phyloP scores from a whole-genome alignment of 2,113 vertebrate species.

The Tauraco erythrolophus region DNA sequence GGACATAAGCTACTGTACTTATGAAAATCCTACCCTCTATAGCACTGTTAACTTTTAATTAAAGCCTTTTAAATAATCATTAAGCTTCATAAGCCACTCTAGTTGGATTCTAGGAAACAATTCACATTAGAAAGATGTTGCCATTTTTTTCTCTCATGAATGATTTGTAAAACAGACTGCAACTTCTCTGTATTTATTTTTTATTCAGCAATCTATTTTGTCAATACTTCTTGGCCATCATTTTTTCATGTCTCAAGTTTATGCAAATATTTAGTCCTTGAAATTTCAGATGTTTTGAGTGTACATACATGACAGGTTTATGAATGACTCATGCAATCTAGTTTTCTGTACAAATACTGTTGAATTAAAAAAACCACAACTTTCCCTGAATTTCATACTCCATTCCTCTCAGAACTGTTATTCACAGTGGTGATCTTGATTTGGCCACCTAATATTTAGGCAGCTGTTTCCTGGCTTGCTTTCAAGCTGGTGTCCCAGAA shows the following conservation, averaged over 20 bases:
- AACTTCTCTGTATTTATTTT: background rate
- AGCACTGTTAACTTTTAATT: background rate
- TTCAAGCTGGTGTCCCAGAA: fast-evolving
- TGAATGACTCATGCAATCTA: background rate
- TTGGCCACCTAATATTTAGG: background rate
- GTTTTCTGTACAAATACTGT: background rate
- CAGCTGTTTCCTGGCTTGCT: background rate
- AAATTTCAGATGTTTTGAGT: background rate
- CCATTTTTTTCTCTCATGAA: background rate
- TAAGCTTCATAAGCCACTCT: background rate
- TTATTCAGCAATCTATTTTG: background rate
- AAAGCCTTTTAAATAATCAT: background rate
- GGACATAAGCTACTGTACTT: background rate
- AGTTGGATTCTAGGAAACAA: background rate
- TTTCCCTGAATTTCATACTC: background rate
- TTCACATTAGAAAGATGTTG: background rate
- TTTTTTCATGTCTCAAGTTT: background rate
- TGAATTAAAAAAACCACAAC: background rate
- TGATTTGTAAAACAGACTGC: background rate
- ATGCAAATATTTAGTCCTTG: background rate
- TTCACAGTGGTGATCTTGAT: background rate
- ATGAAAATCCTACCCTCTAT: background rate
- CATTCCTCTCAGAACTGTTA: background rate
- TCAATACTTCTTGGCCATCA: background rate
- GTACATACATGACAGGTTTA: background rate